Evolutionary conservation across 2,113 vertebrate genomes (phyloP), one percentile per base, ranked within the genome.

Genomic region (Megaleporinus macrocephalus): DNA sequence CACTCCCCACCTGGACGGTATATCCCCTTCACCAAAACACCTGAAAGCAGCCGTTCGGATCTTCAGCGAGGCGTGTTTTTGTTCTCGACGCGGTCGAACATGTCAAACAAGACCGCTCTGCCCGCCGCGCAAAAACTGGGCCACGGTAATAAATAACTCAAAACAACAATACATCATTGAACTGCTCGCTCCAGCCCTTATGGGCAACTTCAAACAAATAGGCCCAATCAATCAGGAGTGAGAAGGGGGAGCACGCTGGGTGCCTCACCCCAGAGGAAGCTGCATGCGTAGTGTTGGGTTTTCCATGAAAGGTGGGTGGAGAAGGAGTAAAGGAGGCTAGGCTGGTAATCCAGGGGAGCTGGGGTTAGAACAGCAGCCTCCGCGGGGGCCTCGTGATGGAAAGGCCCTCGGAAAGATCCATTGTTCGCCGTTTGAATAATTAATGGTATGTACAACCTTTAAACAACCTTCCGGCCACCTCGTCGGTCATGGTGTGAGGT

Each of bases 171-270:
- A 88, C 88, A 94, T 94, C 89, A 92, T 94, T 90, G 89, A 92
- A 88, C 90, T 89, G 89, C 86, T 85, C 91, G 88, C 85, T 89
- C 71, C 86, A 85, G 63, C 89, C 91, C 91, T 93, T 83, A 18
- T 90, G 89, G 91, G 91, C 91, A 93, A 90, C 92, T 92, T 90
- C 61, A 85, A 91, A 91, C 92, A 94, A 94, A 93, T 91, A 92
- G 92, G 68, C 87, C 83, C 86, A 86, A 88, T 87, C 84, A 87
- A 89, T 79, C n/a, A 76, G 76, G 71, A 84, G 65, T 73, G 49
- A 30, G 62, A 10, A 13, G 26, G 76, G 62, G 33, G 44, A 26
- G 24, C 0, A 24, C 6, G 63, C 36, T 3, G 63, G 62, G 41
- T 61, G 57, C 22, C 57, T 61, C 57, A 59, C 82, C 66, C 20